Base-by-base conservation (phyloP, 2,888 invertebrate species). In the Drepana falcataria region DNA sequence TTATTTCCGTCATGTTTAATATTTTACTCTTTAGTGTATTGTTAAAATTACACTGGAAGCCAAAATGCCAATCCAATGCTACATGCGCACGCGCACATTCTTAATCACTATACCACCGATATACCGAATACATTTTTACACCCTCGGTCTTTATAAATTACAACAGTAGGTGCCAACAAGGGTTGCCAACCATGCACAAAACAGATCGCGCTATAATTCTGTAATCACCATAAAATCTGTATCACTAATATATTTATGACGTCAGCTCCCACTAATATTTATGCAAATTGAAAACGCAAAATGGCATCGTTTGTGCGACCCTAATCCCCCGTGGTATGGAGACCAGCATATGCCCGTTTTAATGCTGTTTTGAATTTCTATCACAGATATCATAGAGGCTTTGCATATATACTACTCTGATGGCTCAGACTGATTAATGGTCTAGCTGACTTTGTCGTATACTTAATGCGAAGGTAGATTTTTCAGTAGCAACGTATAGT, bases 181-280 rank as follows among this genome's bases (percentile, higher is more conserved):
- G 69, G 66, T 55, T 40, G n/a, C 51, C 49, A 68, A 59, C 66
- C 68, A 67, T 73, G 85, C 88, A 79, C 77, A 66, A 69, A 70
- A 69, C 66, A 73, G 73, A 75, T 73, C 71, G 78, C 65, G 69
- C 73, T 77, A 84, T 85, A 85, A 89, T 87, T 83, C 80, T 74
- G 85, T 87, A 87, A 91, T 90, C 88, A 86, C 88, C 90, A 91
- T 91, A 89, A 90, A 91, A 90, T 90, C 85, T 86, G 87, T 87
- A 87, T 86, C 84, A 87, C 87, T 90, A 91, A 91, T 90, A 87
- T 90, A 91, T 91, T 90, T 91, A 91, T 89, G 83, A 77, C 84
- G 83, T 87, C 85, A 73, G 83, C 82, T 79, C 78, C 79, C 83
- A 86, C 88, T 90, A 89, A 90, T 91, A 88, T 89, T 88, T 91